A percentile compares a stretch with the other conserved stretches of the same genome.
Evolutionary conservation across 2,113 vertebrate genomes (phyloP).

Genomic region (Empidonax traillii): DNA sequence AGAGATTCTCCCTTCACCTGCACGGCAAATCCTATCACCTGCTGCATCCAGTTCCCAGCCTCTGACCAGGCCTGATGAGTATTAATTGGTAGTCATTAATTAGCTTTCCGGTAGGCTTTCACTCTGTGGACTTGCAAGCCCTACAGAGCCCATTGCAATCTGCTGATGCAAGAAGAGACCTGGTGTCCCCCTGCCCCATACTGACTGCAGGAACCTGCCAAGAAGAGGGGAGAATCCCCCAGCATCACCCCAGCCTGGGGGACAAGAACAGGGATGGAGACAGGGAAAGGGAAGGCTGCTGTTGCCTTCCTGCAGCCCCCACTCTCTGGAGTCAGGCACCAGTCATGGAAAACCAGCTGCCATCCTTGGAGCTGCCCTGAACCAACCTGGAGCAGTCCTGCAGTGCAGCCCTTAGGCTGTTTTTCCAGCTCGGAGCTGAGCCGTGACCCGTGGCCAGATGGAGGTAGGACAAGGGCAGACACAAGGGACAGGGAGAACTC

Average conservation of each 20-base stretch:
- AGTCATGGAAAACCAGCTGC: rapidly evolving
- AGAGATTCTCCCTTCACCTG: not conserved
- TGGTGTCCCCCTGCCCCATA: not conserved
- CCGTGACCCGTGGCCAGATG: rapidly evolving
- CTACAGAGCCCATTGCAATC: not conserved
- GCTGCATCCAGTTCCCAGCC: not conserved
- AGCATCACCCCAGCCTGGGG: rapidly evolving
- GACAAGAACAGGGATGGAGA: not conserved
- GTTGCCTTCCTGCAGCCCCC: not conserved
- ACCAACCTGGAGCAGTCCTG: not conserved
- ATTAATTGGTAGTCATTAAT: slow-evolving; percentile 13
- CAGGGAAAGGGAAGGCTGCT: not conserved
- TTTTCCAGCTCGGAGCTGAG: not conserved
- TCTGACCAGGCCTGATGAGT: not conserved
- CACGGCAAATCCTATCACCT: not conserved
- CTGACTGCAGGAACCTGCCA: not conserved
- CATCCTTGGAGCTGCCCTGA: not conserved
- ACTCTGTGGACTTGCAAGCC: not conserved
- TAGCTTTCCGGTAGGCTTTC: not conserved
- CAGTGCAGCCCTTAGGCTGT: not conserved
- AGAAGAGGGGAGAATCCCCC: not conserved
- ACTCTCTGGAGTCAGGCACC: not conserved
- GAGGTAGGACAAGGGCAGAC: rapidly evolving
- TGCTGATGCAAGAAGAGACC: not conserved
- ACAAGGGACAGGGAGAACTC: rapidly evolving